phyloP scores from a whole-genome alignment of 2,797 vertebrate genomes.

The Pteronotus mesoamericanus region DNA sequence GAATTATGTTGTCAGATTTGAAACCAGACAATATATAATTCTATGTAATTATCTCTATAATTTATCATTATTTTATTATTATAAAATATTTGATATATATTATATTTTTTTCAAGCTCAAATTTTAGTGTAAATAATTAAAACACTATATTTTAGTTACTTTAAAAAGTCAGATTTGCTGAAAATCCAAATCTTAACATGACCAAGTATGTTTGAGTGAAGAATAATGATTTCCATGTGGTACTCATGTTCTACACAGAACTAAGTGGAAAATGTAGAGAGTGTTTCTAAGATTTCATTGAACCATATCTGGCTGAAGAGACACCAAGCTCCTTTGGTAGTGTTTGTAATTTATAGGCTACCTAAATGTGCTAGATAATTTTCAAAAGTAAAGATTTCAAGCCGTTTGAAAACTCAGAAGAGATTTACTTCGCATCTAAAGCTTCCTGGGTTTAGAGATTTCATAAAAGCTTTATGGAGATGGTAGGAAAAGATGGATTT shows the following conservation, averaged over 20 bases:
- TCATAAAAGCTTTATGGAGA: constrained; percentile 32
- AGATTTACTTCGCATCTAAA: constrained; percentile 56
- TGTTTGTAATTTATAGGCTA: constrained; percentile 52
- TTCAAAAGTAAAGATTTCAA: constrained; percentile 67
- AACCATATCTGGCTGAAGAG: constrained; percentile 10
- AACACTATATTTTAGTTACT: constrained; percentile 31
- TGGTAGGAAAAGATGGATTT: constrained; percentile 27
- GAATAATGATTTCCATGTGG: constrained; percentile 34
- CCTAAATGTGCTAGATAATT: constrained; percentile 19
- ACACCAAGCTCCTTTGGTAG: constrained; percentile 15
- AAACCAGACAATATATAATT: background rate
- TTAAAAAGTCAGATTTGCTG: constrained; percentile 40
- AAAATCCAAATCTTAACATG: constrained; percentile 3
- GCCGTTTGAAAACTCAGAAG: constrained; percentile 29
- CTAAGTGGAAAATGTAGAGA: constrained; percentile 1
- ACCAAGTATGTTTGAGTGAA: constrained; percentile 30
- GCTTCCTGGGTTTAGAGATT: constrained; percentile 36
- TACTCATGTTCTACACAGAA: background rate
- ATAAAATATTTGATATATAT: background rate
- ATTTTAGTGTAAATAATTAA: constrained; percentile 33
- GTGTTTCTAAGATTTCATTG: background rate
- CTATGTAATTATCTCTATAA: background rate
- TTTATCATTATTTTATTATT: background rate
- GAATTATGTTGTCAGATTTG: constrained; percentile 12
- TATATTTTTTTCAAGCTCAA: constrained; percentile 11